These are phyloP conservation scores for Mohoua ochrocephala DNA, from an alignment of 2,113 vertebrate genomes.

Conservation along the genomic window DNA sequence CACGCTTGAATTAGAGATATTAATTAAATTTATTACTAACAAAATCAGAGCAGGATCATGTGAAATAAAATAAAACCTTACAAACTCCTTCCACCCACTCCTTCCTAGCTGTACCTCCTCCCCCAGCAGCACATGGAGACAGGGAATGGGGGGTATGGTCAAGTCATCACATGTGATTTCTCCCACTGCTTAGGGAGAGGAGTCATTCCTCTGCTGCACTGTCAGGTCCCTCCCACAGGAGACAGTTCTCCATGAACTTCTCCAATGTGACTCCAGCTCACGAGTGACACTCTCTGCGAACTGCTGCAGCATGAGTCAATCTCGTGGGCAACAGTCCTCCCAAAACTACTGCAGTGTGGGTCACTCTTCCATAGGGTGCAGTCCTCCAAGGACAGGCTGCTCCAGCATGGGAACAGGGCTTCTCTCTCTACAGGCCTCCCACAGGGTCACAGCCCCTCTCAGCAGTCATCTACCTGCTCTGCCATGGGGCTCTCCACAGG, in stretches of 20 bases:
- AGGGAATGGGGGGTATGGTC: neutral
- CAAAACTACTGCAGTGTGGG: neutral
- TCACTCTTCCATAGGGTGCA: neutral
- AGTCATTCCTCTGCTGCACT: neutral
- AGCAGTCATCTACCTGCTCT: too few relatives aligned
- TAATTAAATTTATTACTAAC: neutral
- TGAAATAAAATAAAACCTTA: neutral
- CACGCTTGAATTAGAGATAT: neutral
- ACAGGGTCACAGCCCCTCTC: neutral
- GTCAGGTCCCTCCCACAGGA: neutral
- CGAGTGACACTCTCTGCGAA: neutral
- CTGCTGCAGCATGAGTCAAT: neutral
- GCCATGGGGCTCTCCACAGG: too few relatives aligned
- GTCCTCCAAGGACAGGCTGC: neutral
- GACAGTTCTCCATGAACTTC: neutral
- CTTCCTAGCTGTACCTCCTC: neutral
- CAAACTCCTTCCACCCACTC: neutral
- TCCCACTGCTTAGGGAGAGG: neutral
- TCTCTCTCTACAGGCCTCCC: neutral
- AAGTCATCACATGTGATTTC: neutral
- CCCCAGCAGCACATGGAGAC: neutral
- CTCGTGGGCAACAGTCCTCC: neutral
- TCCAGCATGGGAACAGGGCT: neutral
- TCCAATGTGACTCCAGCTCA: neutral
- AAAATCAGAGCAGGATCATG: neutral